Conservation (phyloP, 2,113 vertebrate species). For the Drymodes brunneopygia region DNA sequence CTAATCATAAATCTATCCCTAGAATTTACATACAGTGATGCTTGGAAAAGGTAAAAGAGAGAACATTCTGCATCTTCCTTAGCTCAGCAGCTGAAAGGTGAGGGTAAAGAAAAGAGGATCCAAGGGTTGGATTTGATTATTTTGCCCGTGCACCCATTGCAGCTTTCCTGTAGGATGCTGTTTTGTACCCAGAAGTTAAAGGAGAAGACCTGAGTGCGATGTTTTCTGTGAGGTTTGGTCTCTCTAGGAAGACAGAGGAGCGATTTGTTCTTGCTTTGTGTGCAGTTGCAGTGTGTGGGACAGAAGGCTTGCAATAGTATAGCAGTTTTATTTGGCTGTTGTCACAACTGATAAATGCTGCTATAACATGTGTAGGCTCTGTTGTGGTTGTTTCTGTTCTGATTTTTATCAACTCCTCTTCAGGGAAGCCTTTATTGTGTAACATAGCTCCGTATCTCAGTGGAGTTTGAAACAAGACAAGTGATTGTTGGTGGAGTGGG, state of each 20-base stretch:
- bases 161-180: background rate
- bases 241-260: background rate
- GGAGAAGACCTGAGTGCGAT: background rate
- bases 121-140: background rate
- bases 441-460: background rate
- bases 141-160: accelerated
- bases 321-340: conserved; percentile 14
- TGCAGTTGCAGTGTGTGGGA: background rate
- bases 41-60: background rate
- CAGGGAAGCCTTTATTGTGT: conserved; percentile 28
- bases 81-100: background rate
- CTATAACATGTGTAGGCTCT: conserved; percentile 11
- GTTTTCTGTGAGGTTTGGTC: background rate
- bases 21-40: background rate
- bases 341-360: conserved; percentile 20
- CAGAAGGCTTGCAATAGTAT: background rate
- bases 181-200: background rate
- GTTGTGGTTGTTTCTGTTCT: conserved; percentile 21
- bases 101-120: background rate
- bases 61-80: background rate
- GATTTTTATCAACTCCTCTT: conserved; percentile 30
- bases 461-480: background rate
- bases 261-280: background rate
- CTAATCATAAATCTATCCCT: background rate
- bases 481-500: background rate